Base-by-base conservation (phyloP, 2,888 invertebrate species). In the Pandemis cinnamomeana region DNA sequence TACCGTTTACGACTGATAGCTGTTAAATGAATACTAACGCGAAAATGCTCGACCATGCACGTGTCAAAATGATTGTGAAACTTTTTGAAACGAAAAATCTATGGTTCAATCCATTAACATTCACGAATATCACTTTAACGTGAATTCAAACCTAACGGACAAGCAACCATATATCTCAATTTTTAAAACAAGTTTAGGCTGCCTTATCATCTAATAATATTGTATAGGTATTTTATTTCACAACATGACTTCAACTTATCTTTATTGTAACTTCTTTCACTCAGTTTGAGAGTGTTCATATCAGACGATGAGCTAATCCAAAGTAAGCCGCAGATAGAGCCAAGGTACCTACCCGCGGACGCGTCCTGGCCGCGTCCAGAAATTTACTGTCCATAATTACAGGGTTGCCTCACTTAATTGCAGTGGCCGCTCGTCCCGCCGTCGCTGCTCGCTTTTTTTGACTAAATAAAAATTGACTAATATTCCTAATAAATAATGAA, bases 381-480 rank as follows among this genome's bases (percentile, higher is more conserved):
- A 96, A 96, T 96, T 96, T 96, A 96, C 96, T 96, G 96, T 95
- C 96, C 96, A 96, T 96, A 96, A 96, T 96, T 96, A 96, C 96
- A 96, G 96, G 96, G 96, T 96, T 95, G 95, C 92, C 95, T 95
- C 95, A 96, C 96, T 96, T 96, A 96, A 96, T 96, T 96, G 96
- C 96, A 96, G 96, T 90, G 91, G 93, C 81, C 84, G 84, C 84
- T 84, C 88, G 88, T 81, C 89, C 88, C 87, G 86, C 83, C 86
- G 87, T 87, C 89, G 89, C 85, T 88, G 83, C 82, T 83, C 87
- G 87, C 89, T 89, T 93, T 94, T 91, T 94, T 93, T 89, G 90
- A 91, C 92, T 91, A 93, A 92, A 94, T 93, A 93, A 93, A 93
- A 94, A 93, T 93, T 93, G 91, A 94, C 94, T 94, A 94, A 94